Conservation (phyloP, 2,888 invertebrate genomes). For the Ophion obscuratus region DNA sequence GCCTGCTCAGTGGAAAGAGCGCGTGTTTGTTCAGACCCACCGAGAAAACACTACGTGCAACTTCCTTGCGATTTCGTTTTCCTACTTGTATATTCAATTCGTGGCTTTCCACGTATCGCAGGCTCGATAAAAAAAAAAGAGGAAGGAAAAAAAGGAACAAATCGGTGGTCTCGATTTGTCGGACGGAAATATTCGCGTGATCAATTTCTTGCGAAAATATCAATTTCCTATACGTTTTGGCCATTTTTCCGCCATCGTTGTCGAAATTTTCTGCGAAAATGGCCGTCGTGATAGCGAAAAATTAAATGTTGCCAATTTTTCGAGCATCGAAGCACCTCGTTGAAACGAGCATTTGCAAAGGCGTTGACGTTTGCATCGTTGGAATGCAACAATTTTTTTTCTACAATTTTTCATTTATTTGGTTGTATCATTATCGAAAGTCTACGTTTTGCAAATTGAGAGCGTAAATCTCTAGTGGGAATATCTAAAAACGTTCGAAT, state of each 20-base stretch:
- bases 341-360: neutral
- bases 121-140: neutral
- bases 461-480: neutral
- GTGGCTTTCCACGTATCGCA: conserved; percentile 37
- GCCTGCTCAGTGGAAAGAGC: conserved; percentile 20
- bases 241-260: neutral
- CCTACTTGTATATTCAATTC: conserved; percentile 55
- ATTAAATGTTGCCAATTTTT: neutral
- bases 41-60: conserved; percentile 38
- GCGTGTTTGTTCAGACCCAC: conserved; percentile 37
- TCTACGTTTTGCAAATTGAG: neutral
- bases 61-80: conserved; percentile 24
- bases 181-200: conserved; percentile 1
- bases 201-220: conserved; percentile 5
- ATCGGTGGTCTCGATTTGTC: neutral
- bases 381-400: neutral
- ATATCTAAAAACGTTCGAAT: neutral
- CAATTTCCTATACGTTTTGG: neutral
- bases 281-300: neutral
- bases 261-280: neutral
- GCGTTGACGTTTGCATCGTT: neutral
- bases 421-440: neutral
- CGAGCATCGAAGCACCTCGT: too few species aligned
- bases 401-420: neutral
- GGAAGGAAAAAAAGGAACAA: neutral